phyloP scores from a whole-genome alignment of 1,140 invertebrate genomes.

The Daktulosphaira vitifoliae region DNA sequence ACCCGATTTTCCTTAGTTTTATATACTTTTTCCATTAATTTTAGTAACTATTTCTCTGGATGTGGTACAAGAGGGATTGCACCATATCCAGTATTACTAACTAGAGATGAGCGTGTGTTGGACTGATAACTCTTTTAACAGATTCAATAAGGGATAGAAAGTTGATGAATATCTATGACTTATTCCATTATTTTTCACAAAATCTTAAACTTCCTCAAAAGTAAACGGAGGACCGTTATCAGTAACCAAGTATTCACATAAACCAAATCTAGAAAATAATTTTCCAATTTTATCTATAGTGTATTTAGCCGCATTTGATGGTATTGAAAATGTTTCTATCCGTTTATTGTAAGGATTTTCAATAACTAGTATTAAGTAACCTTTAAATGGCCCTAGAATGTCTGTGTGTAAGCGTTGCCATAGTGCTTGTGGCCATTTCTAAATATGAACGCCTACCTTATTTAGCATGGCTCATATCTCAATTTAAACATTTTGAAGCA shows the following conservation, averaged over 20 bases:
- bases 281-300: slow-evolving; percentile 39
- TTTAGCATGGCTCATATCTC: background rate
- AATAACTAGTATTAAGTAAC: too few species aligned
- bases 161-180: background rate
- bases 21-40: too few species aligned
- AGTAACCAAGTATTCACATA: background rate
- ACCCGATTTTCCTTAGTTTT: too few species aligned
- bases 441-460: background rate
- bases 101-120: too few species aligned
- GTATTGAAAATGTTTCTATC: slow-evolving; percentile 32
- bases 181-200: background rate
- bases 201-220: background rate
- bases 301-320: too few species aligned
- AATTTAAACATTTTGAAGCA: too few species aligned
- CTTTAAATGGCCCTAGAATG: slow-evolving; percentile 23
- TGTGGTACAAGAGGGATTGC: too few species aligned
- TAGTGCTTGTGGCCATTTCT: background rate
- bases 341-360: slow-evolving; percentile 39
- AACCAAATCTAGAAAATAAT: slow-evolving; percentile 23
- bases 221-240: background rate
- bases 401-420: background rate
- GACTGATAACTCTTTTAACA: too few species aligned
- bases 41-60: too few species aligned
- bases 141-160: too few species aligned
- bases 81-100: too few species aligned